Percentiles rank a stretch among this genome's conserved stretches.
Conservation (phyloP, 2,113 vertebrate genomes). For the Scomber japonicus region DNA sequence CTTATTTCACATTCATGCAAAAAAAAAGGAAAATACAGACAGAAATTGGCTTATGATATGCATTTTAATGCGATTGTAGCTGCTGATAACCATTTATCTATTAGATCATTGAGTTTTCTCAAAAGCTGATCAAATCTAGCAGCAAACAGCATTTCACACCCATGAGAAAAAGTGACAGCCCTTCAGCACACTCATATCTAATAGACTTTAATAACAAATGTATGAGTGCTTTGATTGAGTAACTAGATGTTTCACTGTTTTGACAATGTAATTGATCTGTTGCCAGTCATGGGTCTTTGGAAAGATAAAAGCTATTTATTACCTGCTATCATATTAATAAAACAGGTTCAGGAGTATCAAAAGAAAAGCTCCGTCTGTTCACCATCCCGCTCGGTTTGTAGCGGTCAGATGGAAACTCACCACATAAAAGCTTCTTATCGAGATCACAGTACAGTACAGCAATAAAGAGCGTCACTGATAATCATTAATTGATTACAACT, state of each 20-base stretch:
- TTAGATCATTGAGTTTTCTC: no score
- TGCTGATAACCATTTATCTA: no score
- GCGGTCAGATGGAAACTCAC: neutral
- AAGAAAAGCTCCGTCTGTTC: slow-evolving; percentile 1
- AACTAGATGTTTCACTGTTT: neutral
- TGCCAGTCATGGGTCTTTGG: slow-evolving; percentile 48
- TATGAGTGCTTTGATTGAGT: slow-evolving; percentile 6
- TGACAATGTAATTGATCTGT: slow-evolving; percentile 34
- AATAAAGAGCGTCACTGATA: slow-evolving; percentile 18
- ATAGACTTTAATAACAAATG: slow-evolving; percentile 6
- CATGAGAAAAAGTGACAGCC: slow-evolving; percentile 13
- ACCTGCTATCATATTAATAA: slow-evolving; percentile 30
- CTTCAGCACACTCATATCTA: neutral
- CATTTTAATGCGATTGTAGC: no score
- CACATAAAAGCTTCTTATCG: slow-evolving; percentile 15
- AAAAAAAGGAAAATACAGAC: no score
- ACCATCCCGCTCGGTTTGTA: neutral
- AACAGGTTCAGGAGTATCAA: neutral
- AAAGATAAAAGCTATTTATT: slow-evolving; percentile 54
- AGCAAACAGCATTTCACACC: neutral
- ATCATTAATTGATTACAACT: slow-evolving; percentile 8
- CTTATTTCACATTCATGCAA: no score
- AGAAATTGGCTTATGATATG: no score
- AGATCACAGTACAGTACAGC: neutral
- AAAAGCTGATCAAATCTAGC: neutral